phyloP scores from a whole-genome alignment of 2,113 vertebrate species.

The Chaenogobius annularis region DNA sequence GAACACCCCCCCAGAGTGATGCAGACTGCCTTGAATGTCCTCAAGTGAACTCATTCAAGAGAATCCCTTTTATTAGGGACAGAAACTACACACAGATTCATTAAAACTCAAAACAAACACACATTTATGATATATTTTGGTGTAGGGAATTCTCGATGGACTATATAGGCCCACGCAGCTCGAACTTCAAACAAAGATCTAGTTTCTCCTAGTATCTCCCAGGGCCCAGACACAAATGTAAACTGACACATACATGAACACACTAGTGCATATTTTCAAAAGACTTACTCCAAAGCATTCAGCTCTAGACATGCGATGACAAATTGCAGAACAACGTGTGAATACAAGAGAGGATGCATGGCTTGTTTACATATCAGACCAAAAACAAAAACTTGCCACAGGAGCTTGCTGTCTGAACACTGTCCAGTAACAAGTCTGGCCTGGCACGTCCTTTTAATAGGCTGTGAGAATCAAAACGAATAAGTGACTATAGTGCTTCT shows the following conservation, averaged over 20 bases:
- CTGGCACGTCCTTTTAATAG: constrained; percentile 34
- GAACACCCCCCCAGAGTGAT: constrained; percentile 2
- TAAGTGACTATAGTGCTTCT: constrained; percentile 44
- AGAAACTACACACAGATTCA: not conserved
- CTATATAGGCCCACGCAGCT: constrained; percentile 10
- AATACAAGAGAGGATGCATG: constrained; percentile 32
- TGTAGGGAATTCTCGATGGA: not conserved
- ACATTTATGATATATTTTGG: not conserved
- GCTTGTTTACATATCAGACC: constrained; percentile 45
- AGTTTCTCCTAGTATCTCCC: constrained; percentile 55
- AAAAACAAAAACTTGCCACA: constrained; percentile 39
- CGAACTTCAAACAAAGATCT: constrained; percentile 46
- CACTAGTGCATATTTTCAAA: constrained; percentile 57
- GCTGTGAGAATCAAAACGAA: constrained; percentile 62
- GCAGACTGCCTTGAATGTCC: constrained; percentile 23
- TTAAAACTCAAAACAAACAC: not conserved
- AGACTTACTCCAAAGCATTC: constrained; percentile 35
- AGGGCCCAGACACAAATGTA: constrained; percentile 56
- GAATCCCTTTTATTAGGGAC: not conserved
- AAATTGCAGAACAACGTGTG: constrained; percentile 53
- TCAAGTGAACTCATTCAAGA: constrained; percentile 12
- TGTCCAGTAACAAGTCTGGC: constrained; percentile 27
- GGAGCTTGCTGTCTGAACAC: constrained; percentile 30
- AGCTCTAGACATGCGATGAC: constrained; percentile 39
- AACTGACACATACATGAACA: constrained; percentile 61